These are phyloP conservation scores for Tipula vernalis DNA, from an alignment of 2,888 invertebrate species.

Conservation along the genomic window DNA sequence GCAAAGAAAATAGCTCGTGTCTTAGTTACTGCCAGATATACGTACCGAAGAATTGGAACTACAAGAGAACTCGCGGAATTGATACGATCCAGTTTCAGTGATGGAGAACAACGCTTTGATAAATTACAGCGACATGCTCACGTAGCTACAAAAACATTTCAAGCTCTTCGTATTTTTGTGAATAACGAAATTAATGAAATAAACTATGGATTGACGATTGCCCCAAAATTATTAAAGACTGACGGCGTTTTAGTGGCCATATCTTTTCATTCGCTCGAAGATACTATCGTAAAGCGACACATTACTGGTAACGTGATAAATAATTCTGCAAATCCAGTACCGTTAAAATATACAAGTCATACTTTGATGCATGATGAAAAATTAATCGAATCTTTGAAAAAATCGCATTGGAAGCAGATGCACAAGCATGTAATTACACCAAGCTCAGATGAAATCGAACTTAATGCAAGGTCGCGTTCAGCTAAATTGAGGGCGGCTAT, in stretches of 20 bases:
- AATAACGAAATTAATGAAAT: conserved; percentile 94
- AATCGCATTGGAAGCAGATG: conserved; percentile 62
- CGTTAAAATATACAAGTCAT: conserved; percentile 57
- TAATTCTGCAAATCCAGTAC: conserved; percentile 55
- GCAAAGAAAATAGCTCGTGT: conserved; percentile 78
- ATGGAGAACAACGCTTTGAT: conserved; percentile 47
- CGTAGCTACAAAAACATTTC: conserved; percentile 82
- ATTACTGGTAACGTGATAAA: conserved; percentile 63
- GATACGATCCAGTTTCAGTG: conserved; percentile 45
- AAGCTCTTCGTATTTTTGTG: conserved; percentile 88
- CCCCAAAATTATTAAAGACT: conserved; percentile 61
- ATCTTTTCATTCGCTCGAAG: conserved; percentile 88
- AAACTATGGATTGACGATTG: conserved; percentile 71
- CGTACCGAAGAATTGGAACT: conserved; percentile 61
- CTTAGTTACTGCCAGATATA: conserved; percentile 69
- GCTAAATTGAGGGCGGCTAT: conserved; percentile 77
- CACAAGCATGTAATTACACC: conserved; percentile 73
- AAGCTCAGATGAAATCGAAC: conserved; percentile 53
- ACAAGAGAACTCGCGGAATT: conserved; percentile 71
- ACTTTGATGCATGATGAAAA: conserved; percentile 44
- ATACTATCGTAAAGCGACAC: conserved; percentile 84
- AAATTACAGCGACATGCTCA: conserved; percentile 64
- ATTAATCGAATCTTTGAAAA: conserved; percentile 46
- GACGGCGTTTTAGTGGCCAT: conserved; percentile 70
- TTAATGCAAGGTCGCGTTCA: conserved; percentile 77